Evolutionary conservation across 2,888 invertebrate species (phyloP).

Genomic region (Tinea pellionella): DNA sequence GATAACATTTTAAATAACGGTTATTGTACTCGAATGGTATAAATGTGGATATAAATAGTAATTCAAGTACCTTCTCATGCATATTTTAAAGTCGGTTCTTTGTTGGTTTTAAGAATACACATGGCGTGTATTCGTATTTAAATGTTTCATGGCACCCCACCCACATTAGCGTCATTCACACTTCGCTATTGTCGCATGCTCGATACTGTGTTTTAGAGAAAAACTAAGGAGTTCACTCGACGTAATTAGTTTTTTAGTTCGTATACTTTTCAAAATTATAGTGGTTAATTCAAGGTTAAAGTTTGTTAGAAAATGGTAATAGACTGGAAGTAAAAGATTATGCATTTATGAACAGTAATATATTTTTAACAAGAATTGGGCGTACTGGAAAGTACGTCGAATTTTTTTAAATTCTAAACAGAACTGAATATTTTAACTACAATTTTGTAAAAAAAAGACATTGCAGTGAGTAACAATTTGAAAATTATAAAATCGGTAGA

Average conservation of each 20-base stretch:
- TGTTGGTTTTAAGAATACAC: neutral
- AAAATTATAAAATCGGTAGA: too few relatives aligned
- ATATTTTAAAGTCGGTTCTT: neutral
- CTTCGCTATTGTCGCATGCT: neutral
- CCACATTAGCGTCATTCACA: neutral
- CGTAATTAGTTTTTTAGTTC: neutral
- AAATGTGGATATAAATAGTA: neutral
- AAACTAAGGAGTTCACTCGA: neutral
- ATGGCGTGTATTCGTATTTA: neutral
- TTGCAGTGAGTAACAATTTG: too few relatives aligned
- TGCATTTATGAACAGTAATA: too few relatives aligned
- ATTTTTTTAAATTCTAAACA: too few relatives aligned
- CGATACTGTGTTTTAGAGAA: neutral
- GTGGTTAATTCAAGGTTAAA: neutral
- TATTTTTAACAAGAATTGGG: too few relatives aligned
- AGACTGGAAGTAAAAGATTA: too few relatives aligned
- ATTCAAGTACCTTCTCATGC: neutral
- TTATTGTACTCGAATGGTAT: neutral
- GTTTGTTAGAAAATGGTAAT: neutral
- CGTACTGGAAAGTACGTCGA: too few relatives aligned
- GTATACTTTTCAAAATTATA: neutral
- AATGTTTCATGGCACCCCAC: neutral
- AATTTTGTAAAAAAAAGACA: too few relatives aligned
- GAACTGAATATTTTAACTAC: too few relatives aligned
- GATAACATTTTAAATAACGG: too few relatives aligned